These are phyloP conservation scores for Apodemus speciosus DNA, from an alignment of 2,113 vertebrate species.

Conservation along the genomic window DNA sequence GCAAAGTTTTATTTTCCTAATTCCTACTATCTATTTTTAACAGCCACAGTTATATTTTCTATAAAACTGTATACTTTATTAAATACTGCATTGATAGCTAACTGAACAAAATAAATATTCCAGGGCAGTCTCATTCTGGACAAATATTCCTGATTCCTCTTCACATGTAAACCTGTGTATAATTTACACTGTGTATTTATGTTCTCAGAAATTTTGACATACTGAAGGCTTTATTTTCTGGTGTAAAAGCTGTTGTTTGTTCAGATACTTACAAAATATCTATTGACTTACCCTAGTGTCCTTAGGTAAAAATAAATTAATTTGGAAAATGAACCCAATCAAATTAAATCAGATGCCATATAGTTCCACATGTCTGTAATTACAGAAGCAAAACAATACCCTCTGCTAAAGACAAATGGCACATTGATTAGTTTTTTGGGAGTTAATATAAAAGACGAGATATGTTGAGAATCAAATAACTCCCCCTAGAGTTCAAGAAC, in stretches of 20 bases:
- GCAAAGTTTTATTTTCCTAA: conserved; percentile 2
- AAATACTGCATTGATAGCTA: conserved; percentile 12
- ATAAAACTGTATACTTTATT: conserved; percentile 1
- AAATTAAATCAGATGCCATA: conserved; percentile 35
- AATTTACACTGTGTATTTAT: conserved; percentile 14
- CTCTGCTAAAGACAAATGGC: conserved; percentile 14
- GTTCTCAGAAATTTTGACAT: conserved; percentile 23
- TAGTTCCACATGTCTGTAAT: background rate
- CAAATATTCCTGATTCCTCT: conserved; percentile 3
- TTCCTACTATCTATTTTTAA: background rate
- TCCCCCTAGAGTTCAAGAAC: background rate
- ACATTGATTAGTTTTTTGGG: background rate
- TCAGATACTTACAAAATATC: conserved; percentile 65
- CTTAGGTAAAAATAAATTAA: conserved; percentile 64
- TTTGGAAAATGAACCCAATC: conserved; percentile 32
- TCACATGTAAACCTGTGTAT: background rate
- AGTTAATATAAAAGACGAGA: background rate
- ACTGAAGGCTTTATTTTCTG: conserved; percentile 53
- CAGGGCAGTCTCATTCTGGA: background rate
- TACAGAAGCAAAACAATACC: conserved; percentile 24
- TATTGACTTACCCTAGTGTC: conserved; percentile 28
- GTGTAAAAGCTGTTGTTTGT: conserved; percentile 38
- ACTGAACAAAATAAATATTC: conserved; percentile 21
- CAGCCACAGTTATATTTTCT: background rate
- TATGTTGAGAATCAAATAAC: conserved; percentile 19